These are phyloP conservation scores for Lagodon rhomboides DNA, from an alignment of 2,797 vertebrate genomes.

Conservation along the genomic window DNA sequence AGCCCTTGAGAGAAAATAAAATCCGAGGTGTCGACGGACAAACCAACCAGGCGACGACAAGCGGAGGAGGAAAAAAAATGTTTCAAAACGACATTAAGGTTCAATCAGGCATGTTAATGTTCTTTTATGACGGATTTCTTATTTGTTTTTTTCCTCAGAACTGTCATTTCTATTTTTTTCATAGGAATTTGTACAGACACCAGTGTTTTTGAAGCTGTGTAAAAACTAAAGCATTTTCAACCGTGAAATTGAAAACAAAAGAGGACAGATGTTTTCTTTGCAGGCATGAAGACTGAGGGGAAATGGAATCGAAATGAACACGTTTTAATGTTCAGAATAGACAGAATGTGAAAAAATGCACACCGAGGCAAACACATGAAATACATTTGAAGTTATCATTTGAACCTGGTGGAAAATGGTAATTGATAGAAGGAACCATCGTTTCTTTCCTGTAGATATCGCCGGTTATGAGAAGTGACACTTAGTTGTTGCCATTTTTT, in stretches of 20 bases:
- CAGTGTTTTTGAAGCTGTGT: constrained; percentile 79
- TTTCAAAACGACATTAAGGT: constrained; percentile 46
- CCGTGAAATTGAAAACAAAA: constrained; percentile 45
- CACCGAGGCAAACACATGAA: constrained; percentile 64
- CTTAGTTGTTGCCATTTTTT: constrained; percentile 86
- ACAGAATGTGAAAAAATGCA: constrained; percentile 64
- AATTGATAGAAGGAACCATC: constrained; percentile 73
- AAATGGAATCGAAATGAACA: constrained; percentile 82
- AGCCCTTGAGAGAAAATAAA: constrained; percentile 45
- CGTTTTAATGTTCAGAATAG: constrained; percentile 86
- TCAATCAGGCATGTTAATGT: constrained; percentile 64
- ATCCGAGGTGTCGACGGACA: constrained; percentile 51
- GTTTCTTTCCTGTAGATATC: constrained; percentile 84
- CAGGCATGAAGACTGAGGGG: constrained; percentile 73
- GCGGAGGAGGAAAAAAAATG: constrained; percentile 21
- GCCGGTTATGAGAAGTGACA: constrained; percentile 81
- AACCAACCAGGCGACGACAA: constrained; percentile 46
- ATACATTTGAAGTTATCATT: constrained; percentile 74
- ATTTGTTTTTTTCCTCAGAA: constrained; percentile 58
- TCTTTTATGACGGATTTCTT: constrained; percentile 64
- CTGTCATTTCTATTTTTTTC: constrained; percentile 79
- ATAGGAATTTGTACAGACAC: constrained; percentile 81
- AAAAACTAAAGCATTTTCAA: constrained; percentile 73
- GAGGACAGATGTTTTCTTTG: constrained; percentile 69
- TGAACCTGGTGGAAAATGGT: constrained; percentile 72